Evolutionary conservation across 2,113 vertebrate genomes (phyloP), one percentile per base, ranked within the genome.

Genomic region (Apaloderma vittatum): DNA sequence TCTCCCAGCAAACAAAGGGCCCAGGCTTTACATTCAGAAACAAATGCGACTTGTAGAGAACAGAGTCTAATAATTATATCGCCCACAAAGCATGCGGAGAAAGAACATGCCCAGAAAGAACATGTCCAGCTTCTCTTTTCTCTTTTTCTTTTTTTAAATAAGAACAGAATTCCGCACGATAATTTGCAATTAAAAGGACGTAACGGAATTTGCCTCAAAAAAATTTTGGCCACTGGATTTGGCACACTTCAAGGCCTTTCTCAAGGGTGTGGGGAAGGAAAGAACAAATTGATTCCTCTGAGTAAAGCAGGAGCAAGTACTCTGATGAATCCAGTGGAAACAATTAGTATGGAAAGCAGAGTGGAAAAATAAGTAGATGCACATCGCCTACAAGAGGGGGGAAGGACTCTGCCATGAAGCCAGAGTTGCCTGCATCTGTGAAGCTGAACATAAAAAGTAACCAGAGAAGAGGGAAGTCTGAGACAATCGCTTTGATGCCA

Each of bases 141-240:
- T 73, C 27, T 52, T 83, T 93, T 75, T 88, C 62, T 77, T 95
- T 85, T 85, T 71, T 54, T 0, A 89, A 68, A 57, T 40, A 86
- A 90, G 86, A 97, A 63, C 87, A 95, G 87, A 98, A 98, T 97
- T 97, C 96, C 95, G 96, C 71, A 90, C 67, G 43, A 80, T 22
- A 16, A 97, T 97, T 95, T 98, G 97, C 96, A 98, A 98, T 96
- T 98, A 88, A 97, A 97, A 98, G 93, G 90, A 95, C 1, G 20
- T 93, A 93, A 68, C 94, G 94, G 97, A 96, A 98, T 98, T 94
- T 96, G 93, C 74, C 61, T 97, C 29, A 61, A 90, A 97, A 98
- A 96, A 91, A 66, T 63, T 62, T 23, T 93, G 90, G 96, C 92
- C 81, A 48, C 77, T 94, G 0, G 0, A n/a, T 59, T 45, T 86